Evolutionary conservation across 2,888 invertebrate species (phyloP).

Genomic region (Dermolepida albohirtum): DNA sequence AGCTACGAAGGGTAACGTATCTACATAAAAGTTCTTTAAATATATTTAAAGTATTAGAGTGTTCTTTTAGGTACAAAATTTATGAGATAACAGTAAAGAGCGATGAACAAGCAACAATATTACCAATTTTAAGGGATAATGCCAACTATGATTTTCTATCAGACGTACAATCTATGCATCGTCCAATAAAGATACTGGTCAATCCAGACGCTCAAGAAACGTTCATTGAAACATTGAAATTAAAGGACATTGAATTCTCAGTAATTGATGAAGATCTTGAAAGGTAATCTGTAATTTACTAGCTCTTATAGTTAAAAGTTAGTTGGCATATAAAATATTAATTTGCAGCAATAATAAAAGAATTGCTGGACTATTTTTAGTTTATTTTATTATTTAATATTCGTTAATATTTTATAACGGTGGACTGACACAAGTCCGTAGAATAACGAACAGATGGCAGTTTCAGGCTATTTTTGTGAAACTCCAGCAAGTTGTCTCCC

Average conservation of each 20-base stretch:
- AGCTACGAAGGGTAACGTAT: conserved; percentile 28
- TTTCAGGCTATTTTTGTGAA: too few species aligned
- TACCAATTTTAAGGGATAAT: conserved; percentile 49
- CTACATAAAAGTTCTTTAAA: not conserved
- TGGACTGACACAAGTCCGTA: too few species aligned
- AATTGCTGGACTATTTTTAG: too few species aligned
- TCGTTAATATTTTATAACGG: too few species aligned
- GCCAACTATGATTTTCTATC: conserved; percentile 60
- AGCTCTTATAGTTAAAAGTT: too few species aligned
- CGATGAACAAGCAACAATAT: conserved; percentile 21
- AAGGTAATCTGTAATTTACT: conserved; percentile 1
- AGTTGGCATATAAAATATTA: too few species aligned
- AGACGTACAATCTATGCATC: conserved; percentile 59
- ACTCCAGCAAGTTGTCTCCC: too few species aligned
- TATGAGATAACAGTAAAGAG: conserved; percentile 13
- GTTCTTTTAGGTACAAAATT: conserved; percentile 25
- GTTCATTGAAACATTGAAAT: conserved; percentile 60
- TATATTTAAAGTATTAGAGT: not conserved
- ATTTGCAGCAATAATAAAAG: too few species aligned
- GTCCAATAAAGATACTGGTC: conserved; percentile 65
- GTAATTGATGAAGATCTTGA: conserved; percentile 34
- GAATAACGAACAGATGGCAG: too few species aligned
- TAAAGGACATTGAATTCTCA: conserved; percentile 57
- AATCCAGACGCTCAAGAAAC: conserved; percentile 59
- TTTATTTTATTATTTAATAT: too few species aligned